Percentiles rank a stretch among this genome's conserved stretches.
Conservation (phyloP, 2,113 vertebrate genomes). For the Microtus richardsoni region DNA sequence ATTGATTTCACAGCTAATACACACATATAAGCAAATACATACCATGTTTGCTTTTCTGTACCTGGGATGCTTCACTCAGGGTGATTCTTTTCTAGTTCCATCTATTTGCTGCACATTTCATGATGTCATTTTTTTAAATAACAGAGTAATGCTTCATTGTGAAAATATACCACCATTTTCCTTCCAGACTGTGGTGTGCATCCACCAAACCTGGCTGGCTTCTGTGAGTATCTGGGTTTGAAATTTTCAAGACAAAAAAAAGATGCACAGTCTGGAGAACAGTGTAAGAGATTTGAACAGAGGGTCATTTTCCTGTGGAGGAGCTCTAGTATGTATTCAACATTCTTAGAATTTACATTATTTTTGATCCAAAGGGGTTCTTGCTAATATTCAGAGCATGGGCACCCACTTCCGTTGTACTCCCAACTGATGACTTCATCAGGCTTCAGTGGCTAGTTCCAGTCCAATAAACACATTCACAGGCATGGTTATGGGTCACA, state of each 20-base stretch:
- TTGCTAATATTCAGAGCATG: background rate
- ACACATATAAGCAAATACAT: background rate
- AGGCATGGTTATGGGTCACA: background rate
- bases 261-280: background rate
- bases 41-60: background rate
- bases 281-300: background rate
- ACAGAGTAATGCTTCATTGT: background rate
- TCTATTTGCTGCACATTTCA: background rate
- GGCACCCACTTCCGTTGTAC: background rate
- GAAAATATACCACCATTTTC: background rate
- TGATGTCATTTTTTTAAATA: background rate
- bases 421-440: background rate
- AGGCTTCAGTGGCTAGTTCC: background rate
- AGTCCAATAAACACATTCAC: background rate
- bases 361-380: background rate
- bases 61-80: background rate
- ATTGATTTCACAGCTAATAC: background rate
- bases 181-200: background rate
- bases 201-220: background rate
- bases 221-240: background rate
- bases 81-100: background rate
- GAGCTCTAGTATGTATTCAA: background rate
- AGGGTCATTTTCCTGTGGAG: background rate
- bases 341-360: background rate
- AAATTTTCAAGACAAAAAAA: background rate